Evolutionary conservation across 37 sponge, comb jelly and placozoan genomes (phyloP).

Genomic region (Spongia lamella): DNA sequence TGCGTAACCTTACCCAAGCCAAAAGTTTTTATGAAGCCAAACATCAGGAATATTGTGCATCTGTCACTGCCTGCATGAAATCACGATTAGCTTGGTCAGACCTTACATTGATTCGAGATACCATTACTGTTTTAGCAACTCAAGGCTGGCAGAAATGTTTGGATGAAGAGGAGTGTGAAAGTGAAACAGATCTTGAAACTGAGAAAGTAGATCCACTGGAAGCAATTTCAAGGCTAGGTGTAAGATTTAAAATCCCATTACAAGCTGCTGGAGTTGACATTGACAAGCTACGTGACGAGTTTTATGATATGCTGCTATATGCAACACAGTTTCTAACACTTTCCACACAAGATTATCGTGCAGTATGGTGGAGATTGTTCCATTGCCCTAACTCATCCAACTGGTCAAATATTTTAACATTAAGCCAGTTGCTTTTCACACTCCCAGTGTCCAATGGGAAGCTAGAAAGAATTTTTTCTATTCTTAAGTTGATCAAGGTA

Average conservation of each 20-base stretch:
- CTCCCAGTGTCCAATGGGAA: constrained; percentile 58
- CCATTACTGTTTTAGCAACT: constrained; percentile 18
- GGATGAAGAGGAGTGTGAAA: neutral
- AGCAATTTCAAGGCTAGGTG: constrained; percentile 32
- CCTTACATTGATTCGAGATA: constrained; percentile 13
- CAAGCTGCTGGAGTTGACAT: constrained; percentile 30
- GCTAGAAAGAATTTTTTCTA: constrained; percentile 45
- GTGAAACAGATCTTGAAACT: neutral
- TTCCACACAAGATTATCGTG: constrained; percentile 41
- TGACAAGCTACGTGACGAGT: constrained; percentile 27
- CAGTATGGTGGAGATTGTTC: constrained; percentile 63
- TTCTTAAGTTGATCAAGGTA: constrained; percentile 27
- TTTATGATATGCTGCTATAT: constrained; percentile 28
- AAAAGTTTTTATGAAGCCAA: constrained; percentile 16
- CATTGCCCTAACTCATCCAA: constrained; percentile 49
- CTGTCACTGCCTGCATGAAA: constrained; percentile 7
- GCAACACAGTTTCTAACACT: constrained; percentile 30
- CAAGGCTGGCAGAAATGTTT: constrained; percentile 25
- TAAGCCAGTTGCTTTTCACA: constrained; percentile 46
- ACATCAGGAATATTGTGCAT: constrained; percentile 1
- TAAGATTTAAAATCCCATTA: constrained; percentile 34
- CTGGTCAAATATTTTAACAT: constrained; percentile 50
- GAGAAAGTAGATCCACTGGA: constrained; percentile 3
- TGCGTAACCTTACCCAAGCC: constrained; percentile 18
- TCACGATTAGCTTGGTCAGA: constrained; percentile 49